Conservation (phyloP, 2,888 invertebrate species). For the Parochlus steinenii region DNA sequence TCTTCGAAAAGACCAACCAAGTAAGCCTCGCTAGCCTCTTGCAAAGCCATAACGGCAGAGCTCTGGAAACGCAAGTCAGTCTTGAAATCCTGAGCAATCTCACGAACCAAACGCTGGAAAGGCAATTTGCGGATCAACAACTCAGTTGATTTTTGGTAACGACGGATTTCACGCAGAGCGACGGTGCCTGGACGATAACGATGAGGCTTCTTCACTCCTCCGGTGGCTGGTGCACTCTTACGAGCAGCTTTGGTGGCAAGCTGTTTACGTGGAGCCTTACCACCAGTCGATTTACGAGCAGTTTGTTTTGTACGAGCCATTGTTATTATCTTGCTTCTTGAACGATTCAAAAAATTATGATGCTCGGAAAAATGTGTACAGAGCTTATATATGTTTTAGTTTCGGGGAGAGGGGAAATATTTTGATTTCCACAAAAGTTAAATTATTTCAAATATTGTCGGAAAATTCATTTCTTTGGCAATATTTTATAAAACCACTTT, state of each 20-base stretch:
- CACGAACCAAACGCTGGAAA: slow-evolving; percentile 79
- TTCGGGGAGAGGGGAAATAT: no score
- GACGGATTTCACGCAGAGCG: slow-evolving; percentile 79
- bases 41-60: slow-evolving; percentile 53
- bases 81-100: slow-evolving; percentile 87
- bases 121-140: slow-evolving; percentile 78
- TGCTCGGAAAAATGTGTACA: no score
- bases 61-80: slow-evolving; percentile 81
- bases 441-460: no score
- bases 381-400: no score
- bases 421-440: no score
- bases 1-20: slow-evolving; percentile 66
- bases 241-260: slow-evolving; percentile 84
- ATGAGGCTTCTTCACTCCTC: slow-evolving; percentile 93
- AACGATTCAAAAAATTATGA: no score
- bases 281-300: slow-evolving; percentile 92
- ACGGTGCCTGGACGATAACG: slow-evolving; percentile 92
- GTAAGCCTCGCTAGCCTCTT: slow-evolving; percentile 57
- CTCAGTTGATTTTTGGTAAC: slow-evolving; percentile 84
- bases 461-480: no score
- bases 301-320: slow-evolving; percentile 99
- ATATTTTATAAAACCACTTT: no score
- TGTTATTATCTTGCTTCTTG: slow-evolving; percentile 19
- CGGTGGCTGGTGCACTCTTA: slow-evolving; percentile 87
- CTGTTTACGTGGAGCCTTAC: slow-evolving; percentile 91